Evolutionary conservation across 2,888 invertebrate species (phyloP), one percentile per base, ranked within the genome.

Genomic region (Trileptium ribeirensis): DNA sequence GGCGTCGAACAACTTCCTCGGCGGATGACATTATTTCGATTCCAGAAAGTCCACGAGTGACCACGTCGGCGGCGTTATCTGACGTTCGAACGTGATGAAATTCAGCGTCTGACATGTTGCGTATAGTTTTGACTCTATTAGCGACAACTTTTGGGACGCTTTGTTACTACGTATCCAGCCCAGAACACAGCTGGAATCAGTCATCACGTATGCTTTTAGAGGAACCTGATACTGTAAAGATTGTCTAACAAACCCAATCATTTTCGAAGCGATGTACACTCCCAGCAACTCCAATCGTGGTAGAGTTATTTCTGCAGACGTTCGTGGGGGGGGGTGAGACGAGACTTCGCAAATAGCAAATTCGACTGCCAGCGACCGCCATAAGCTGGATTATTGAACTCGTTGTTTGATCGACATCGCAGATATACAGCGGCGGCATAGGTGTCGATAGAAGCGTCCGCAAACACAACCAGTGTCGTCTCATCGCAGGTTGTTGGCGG

Each of bases 1-100:
- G n/a, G n/a, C n/a, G n/a, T n/a, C n/a, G n/a, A n/a, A n/a, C n/a
- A n/a, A n/a, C n/a, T n/a, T n/a, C n/a, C n/a, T n/a, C n/a, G n/a
- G n/a, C n/a, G n/a, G 75, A 36, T 1, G 79, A 36, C 3, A 67
- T 8, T 15, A 85, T 78, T 33, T 83, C 81, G 0, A 39, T 34
- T 0, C 82, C 80, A 19, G 80, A n/a, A n/a, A 84, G 1, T 15
- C 86, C 87, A 74, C 70, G 85, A 36, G 19, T 85, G 0, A 84
- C 83, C 8, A 83, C 79, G 81, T 87, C n/a, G n/a, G n/a, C n/a
- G n/a, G n/a, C 87, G 81, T 87, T 87, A 0, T 84, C 82, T 37
- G 82, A 67, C 0, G 85, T 82, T 1, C 67, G 38, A 29, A 86
- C 85, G 77, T 87, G 83, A 34, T 82, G 82, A 84, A 87, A 86